phyloP scores from a whole-genome alignment of 2,113 vertebrate species.

The Opisthocomus hoazin region DNA sequence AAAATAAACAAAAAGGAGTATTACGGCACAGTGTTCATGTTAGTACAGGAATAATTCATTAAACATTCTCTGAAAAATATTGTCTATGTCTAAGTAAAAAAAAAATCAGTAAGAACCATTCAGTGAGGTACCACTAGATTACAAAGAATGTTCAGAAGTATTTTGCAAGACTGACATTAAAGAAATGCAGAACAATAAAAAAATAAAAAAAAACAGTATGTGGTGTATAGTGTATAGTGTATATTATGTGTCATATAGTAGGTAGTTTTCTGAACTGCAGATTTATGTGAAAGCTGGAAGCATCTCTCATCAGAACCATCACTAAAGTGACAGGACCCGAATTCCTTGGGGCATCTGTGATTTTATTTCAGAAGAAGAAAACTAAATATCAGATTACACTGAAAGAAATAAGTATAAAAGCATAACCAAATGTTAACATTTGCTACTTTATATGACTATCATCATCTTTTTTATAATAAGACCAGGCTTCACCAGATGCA shows the following conservation, averaged over 20 bases:
- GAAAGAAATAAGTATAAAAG: background rate
- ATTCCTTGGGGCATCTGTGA: background rate
- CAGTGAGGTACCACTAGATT: background rate
- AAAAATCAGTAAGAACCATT: background rate
- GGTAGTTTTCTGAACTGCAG: background rate
- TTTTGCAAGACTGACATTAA: background rate
- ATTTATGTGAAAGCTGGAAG: background rate
- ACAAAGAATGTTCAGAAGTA: background rate
- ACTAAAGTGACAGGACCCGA: background rate
- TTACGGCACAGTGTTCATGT: background rate
- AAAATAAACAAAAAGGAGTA: slow-evolving; percentile 14
- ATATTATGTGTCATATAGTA: background rate
- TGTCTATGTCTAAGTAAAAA: background rate
- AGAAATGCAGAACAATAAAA: background rate
- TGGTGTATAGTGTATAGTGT: background rate
- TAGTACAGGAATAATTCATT: background rate
- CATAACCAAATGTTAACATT: background rate
- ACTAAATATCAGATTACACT: background rate
- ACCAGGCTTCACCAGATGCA: background rate
- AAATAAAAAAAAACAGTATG: accelerated
- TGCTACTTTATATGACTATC: background rate
- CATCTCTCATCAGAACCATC: background rate
- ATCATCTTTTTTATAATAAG: background rate
- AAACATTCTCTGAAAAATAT: background rate
- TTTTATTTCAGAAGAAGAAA: background rate